Percentiles rank a stretch among this genome's conserved stretches.
Evolutionary conservation across 2,888 invertebrate species (phyloP).

Genomic region (Synanthedon tipuliformis): DNA sequence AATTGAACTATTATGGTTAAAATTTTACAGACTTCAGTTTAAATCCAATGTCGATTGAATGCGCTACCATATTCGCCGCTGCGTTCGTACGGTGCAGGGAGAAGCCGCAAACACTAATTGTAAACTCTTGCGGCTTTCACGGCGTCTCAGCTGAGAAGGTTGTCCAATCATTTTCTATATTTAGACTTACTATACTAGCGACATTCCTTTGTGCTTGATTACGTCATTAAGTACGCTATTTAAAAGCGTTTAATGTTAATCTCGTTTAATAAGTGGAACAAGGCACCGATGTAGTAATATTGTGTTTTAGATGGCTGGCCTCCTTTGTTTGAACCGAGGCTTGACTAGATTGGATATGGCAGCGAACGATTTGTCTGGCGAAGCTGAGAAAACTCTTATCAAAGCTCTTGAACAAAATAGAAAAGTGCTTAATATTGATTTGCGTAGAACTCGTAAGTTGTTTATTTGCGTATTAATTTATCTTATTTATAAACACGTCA

Average conservation of each 20-base stretch:
- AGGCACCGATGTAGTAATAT: background rate
- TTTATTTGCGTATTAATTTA: background rate
- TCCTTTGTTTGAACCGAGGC: conserved; percentile 65
- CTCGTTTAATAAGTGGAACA: background rate
- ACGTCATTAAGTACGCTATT: background rate
- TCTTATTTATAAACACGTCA: too few species aligned
- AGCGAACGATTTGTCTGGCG: conserved; percentile 71
- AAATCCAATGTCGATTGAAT: conserved; percentile 72
- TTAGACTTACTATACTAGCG: background rate
- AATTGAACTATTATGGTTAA: too few species aligned
- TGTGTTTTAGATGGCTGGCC: conserved; percentile 50
- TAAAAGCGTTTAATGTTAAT: too few species aligned
- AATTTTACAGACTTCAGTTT: conserved; percentile 61
- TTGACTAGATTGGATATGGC: conserved; percentile 68
- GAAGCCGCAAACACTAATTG: conserved; percentile 65
- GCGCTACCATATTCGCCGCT: conserved; percentile 70
- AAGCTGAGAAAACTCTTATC: conserved; percentile 59
- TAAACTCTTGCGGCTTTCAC: conserved; percentile 67
- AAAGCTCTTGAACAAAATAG: conserved; percentile 44
- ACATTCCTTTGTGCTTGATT: background rate
- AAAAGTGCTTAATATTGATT: conserved; percentile 43
- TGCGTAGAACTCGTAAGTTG: conserved; percentile 51
- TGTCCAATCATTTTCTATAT: background rate
- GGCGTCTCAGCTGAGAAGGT: conserved; percentile 66
- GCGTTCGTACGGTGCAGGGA: conserved; percentile 67